phyloP scores from a whole-genome alignment of 2,113 vertebrate species.

The Circaetus cinerascens region DNA sequence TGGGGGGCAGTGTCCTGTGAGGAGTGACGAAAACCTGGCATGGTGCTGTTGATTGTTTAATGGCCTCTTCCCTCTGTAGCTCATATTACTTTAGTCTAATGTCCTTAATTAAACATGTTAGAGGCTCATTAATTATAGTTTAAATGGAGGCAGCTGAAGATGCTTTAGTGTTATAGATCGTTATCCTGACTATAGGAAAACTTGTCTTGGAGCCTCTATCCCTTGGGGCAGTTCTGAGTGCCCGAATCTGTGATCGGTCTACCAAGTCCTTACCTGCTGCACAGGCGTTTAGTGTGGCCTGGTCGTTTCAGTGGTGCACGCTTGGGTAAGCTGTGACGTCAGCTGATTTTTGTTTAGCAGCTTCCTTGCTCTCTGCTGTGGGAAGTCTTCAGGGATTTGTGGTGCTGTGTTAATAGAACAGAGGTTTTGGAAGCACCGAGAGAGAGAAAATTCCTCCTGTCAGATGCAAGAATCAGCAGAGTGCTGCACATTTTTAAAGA shows the following conservation, averaged over 20 bases:
- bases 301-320: not conserved
- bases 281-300: not conserved
- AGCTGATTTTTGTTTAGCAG: not conserved
- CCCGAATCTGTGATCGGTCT: not conserved
- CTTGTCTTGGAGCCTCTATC: not conserved
- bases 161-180: not conserved
- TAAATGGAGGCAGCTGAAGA: not conserved
- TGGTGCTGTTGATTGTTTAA: not conserved
- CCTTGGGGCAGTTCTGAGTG: not conserved
- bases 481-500: not conserved
- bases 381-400: slow-evolving; percentile 33
- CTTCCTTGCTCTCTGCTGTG: not conserved
- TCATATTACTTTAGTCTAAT: not conserved
- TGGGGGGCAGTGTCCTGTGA: not conserved
- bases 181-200: not conserved
- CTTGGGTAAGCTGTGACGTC: not conserved
- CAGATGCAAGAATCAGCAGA: slow-evolving; percentile 4
- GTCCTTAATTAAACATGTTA: not conserved
- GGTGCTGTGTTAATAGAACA: slow-evolving; percentile 1
- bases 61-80: not conserved
- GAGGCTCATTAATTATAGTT: not conserved
- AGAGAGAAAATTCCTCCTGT: slow-evolving; percentile 30
- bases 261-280: not conserved
- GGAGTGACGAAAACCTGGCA: not conserved
- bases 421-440: not conserved